Percentiles rank a stretch among this genome's conserved stretches.
Evolutionary conservation across 37 sponge, comb jelly and placozoan species (phyloP).

Genomic region (Spongilla lacustris): DNA sequence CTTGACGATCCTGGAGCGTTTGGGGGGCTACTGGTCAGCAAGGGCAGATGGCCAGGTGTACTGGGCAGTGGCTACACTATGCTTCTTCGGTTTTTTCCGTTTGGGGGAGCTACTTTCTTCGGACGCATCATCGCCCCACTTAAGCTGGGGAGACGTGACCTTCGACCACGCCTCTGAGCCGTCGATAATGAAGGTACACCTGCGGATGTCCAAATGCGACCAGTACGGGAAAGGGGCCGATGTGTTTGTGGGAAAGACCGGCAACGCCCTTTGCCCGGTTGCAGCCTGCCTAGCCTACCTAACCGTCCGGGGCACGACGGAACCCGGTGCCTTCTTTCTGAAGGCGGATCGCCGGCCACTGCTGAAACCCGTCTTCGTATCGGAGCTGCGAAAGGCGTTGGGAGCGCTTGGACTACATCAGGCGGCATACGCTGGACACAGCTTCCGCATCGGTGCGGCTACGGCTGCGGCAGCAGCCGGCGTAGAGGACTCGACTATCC

Average conservation of each 20-base stretch:
- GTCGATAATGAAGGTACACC: conserved; percentile 10
- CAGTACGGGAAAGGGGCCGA: conserved; percentile 49
- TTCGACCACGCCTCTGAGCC: conserved; percentile 9
- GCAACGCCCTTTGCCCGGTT: conserved; percentile 38
- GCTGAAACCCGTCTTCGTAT: not conserved
- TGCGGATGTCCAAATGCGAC: conserved; percentile 35
- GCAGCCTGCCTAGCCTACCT: conserved; percentile 14
- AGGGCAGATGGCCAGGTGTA: conserved; percentile 11
- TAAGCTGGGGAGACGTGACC: conserved; percentile 43
- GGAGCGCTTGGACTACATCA: conserved; percentile 1
- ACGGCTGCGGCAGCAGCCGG: not conserved
- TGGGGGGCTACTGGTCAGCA: conserved; percentile 5
- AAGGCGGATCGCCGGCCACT: not conserved
- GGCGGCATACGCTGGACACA: not conserved
- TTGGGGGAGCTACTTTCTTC: conserved; percentile 26
- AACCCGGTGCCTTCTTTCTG: conserved; percentile 15
- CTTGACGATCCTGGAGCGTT: conserved; percentile 4
- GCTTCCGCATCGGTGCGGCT: not conserved
- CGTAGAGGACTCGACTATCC: not conserved
- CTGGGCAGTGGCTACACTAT: conserved; percentile 46
- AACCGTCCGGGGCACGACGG: not conserved
- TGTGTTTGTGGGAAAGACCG: conserved; percentile 20
- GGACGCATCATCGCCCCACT: not conserved
- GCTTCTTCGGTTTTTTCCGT: conserved; percentile 61
- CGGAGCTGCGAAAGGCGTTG: conserved; percentile 9